A percentile compares a stretch with the other conserved stretches of the same genome.
Conservation (phyloP, 2,113 vertebrate genomes). For the Fulica atra region DNA sequence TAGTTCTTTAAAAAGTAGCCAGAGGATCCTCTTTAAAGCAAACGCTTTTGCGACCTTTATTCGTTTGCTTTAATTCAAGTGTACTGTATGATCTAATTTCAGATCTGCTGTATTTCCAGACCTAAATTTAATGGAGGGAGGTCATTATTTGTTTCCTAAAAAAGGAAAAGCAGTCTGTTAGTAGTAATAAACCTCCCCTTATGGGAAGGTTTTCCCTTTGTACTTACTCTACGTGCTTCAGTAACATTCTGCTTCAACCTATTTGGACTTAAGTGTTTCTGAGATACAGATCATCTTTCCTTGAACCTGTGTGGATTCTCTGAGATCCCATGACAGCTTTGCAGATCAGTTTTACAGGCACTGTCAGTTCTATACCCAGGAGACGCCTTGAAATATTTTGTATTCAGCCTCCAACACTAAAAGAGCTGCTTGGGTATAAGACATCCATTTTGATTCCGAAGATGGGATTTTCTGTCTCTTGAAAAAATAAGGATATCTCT, state of each 20-base stretch:
- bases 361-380: background rate
- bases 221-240: background rate
- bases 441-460: background rate
- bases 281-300: background rate
- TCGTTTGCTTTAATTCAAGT: background rate
- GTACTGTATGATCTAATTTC: background rate
- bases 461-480: slow-evolving; percentile 8
- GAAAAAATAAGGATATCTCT: background rate
- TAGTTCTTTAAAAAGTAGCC: background rate
- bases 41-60: background rate
- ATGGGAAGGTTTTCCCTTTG: background rate
- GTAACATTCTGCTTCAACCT: background rate
- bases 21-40: background rate
- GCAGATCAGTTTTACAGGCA: background rate
- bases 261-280: background rate
- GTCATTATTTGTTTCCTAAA: background rate
- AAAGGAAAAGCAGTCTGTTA: background rate
- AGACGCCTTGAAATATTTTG: background rate
- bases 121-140: background rate
- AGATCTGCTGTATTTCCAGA: background rate
- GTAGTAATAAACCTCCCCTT: background rate
- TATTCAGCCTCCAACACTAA: background rate
- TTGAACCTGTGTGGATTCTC: background rate
- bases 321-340: background rate
- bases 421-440: background rate